Percentiles rank a stretch among this genome's conserved stretches.
phyloP scores from a whole-genome alignment of 2,888 invertebrate species.

The Microctonus hyperodae region DNA sequence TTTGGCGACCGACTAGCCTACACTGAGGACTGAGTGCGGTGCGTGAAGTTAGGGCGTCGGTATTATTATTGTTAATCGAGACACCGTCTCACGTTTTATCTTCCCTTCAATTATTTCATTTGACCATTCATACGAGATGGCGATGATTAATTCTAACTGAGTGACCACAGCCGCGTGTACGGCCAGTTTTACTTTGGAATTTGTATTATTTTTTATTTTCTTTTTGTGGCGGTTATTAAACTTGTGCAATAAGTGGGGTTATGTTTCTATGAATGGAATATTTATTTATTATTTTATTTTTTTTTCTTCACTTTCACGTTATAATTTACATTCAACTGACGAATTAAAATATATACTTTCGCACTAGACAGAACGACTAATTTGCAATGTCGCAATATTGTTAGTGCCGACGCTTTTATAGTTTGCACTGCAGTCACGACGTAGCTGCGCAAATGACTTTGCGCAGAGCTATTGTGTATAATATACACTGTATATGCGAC shows the following conservation, averaged over 20 bases:
- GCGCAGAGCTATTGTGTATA: conserved; percentile 13
- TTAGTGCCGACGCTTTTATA: conserved; percentile 34
- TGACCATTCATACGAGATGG: conserved; percentile 42
- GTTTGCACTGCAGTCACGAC: conserved; percentile 29
- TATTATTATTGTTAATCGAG: conserved; percentile 44
- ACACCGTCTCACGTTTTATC: conserved; percentile 26
- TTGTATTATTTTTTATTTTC: not conserved
- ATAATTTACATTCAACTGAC: not conserved
- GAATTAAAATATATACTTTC: conserved; percentile 29
- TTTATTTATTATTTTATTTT: too few relatives aligned
- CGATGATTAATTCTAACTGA: conserved; percentile 30
- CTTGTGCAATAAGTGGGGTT: too few relatives aligned
- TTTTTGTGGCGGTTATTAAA: too few relatives aligned
- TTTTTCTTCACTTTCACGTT: not conserved
- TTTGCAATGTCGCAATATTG: conserved; percentile 35
- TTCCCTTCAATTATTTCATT: conserved; percentile 52
- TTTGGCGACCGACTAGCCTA: conserved; percentile 62
- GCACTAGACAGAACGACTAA: conserved; percentile 32
- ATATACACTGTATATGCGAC: too few relatives aligned
- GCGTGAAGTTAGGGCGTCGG: conserved; percentile 52
- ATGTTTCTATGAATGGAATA: too few relatives aligned
- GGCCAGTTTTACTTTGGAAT: conserved; percentile 34
- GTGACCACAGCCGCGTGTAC: conserved; percentile 35
- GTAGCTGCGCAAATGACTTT: conserved; percentile 30
- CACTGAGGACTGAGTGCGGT: conserved; percentile 63